Conservation (phyloP, 2,888 invertebrate species). For the Lampropteryx suffumata region DNA sequence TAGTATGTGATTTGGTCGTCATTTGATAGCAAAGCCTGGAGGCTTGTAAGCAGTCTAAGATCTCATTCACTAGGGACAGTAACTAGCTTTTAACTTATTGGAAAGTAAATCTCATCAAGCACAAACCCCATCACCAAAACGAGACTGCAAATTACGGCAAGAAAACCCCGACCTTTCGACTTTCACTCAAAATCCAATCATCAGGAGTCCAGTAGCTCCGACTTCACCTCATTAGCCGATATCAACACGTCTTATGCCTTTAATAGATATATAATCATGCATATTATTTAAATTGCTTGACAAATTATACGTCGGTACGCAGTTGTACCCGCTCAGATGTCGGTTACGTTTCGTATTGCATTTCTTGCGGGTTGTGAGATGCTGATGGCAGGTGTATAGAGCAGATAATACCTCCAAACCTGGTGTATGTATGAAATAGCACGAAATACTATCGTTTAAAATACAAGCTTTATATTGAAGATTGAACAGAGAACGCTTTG, state of each 20-base stretch:
- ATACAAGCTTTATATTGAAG: too few relatives aligned
- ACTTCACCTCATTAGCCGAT: constrained; percentile 73
- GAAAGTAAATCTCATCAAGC: constrained; percentile 13
- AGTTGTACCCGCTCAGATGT: constrained; percentile 72
- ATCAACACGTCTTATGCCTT: constrained; percentile 76
- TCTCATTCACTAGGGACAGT: too few relatives aligned
- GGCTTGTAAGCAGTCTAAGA: too few relatives aligned
- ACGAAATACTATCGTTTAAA: too few relatives aligned
- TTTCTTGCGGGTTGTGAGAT: constrained; percentile 65
- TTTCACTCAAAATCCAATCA: constrained; percentile 56
- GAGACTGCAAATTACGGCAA: constrained; percentile 20
- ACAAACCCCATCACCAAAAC: constrained; percentile 9
- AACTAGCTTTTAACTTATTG: background rate
- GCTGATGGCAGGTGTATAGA: constrained; percentile 47
- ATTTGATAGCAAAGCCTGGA: too few relatives aligned
- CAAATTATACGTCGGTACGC: constrained; percentile 77
- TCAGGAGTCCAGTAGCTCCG: constrained; percentile 45
- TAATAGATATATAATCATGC: constrained; percentile 81
- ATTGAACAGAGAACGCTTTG: too few relatives aligned
- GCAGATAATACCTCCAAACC: constrained; percentile 38
- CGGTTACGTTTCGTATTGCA: constrained; percentile 71
- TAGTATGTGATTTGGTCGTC: too few relatives aligned
- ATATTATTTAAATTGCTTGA: constrained; percentile 81
- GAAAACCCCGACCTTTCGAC: constrained; percentile 43
- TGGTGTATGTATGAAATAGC: too few relatives aligned